Evolutionary conservation across 1,140 invertebrate genomes (phyloP), one percentile per base, ranked within the genome.

Genomic region (Uloborus diversus): DNA sequence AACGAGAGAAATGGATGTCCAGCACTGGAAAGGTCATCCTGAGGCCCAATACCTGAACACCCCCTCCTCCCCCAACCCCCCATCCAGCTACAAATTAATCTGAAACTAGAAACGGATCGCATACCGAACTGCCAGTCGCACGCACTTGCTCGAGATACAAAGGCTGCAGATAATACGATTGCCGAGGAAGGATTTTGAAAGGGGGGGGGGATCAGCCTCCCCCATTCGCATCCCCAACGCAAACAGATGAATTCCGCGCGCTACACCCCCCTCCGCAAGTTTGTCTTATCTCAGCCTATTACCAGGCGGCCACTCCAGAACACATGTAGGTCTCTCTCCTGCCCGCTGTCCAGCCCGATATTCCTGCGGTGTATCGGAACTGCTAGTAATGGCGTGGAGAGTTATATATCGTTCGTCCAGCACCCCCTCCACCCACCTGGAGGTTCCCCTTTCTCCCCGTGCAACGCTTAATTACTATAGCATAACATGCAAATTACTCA

Each of bases 401-500:
- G 64, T 79, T 79, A 79, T 79, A 69, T 68, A 79, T 79, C 64
- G 76, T 79, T 35, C 37, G 57, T 23, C n/a, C 53, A 28, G 32
- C 49, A 30, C 57, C 27, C 42, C 56, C 35, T 14, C 2, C 3
- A 35, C 35, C 35, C 25, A 14, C 69, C 28, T 32, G 42, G n/a
- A 42, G 37, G 37, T 42, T n/a, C 14, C 33, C 33, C 56, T 14
- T 11, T 28, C 56, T 47, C 33, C 33, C 57, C 33, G 42, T 13
- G 32, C 73, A 65, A 61, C 76, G 76, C 76, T 79, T 79, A 79
- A 79, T 79, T 79, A 79, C 76, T 79, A 79, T 79, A 79, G 76
- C 76, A 79, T 68, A 79, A 79, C 76, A 79, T 79, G 76, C 76
- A 79, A 79, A 79, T 79, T 79, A 79, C 76, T 68, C 76, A 42